phyloP scores from a whole-genome alignment of 2,113 vertebrate genomes.

The Channa argus region DNA sequence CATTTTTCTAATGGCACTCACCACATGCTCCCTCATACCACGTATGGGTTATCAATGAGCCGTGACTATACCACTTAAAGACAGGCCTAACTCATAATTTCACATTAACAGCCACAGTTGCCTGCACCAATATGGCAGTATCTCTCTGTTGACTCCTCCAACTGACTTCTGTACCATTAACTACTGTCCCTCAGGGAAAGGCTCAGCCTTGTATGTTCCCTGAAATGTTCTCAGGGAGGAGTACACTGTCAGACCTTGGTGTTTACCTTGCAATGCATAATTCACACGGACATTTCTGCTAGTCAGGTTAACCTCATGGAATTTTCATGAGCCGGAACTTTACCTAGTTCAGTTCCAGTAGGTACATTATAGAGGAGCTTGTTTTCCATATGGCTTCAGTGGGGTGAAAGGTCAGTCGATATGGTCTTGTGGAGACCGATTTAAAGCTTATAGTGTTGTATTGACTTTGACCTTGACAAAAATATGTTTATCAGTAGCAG shows the following conservation, averaged over 20 bases:
- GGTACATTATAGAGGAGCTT: neutral
- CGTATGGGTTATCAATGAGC: conserved; percentile 51
- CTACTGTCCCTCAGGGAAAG: conserved; percentile 12
- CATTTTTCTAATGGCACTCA: conserved; percentile 13
- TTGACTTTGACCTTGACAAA: neutral
- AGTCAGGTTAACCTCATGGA: conserved; percentile 61
- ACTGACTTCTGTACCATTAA: conserved; percentile 24
- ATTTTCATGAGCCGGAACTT: conserved; percentile 59
- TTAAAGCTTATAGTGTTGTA: conserved; percentile 8
- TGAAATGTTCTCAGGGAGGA: conserved; percentile 32
- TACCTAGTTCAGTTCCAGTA: conserved; percentile 23
- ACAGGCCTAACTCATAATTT: conserved; percentile 8
- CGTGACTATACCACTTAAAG: conserved; percentile 43
- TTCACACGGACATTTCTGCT: conserved; percentile 67
- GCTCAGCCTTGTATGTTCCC: conserved; percentile 24
- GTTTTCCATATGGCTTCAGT: neutral
- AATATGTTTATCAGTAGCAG: neutral
- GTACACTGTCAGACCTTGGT: conserved; percentile 42
- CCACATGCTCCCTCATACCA: conserved; percentile 8
- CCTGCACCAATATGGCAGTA: neutral
- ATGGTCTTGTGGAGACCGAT: conserved; percentile 11
- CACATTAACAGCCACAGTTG: conserved; percentile 27
- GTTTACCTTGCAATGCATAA: conserved; percentile 73
- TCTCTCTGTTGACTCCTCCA: neutral
- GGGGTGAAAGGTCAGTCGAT: conserved; percentile 18